A percentile compares a stretch with the other conserved stretches of the same genome.
phyloP scores from a whole-genome alignment of 2,888 invertebrate species.

The Epinotia ramella region DNA sequence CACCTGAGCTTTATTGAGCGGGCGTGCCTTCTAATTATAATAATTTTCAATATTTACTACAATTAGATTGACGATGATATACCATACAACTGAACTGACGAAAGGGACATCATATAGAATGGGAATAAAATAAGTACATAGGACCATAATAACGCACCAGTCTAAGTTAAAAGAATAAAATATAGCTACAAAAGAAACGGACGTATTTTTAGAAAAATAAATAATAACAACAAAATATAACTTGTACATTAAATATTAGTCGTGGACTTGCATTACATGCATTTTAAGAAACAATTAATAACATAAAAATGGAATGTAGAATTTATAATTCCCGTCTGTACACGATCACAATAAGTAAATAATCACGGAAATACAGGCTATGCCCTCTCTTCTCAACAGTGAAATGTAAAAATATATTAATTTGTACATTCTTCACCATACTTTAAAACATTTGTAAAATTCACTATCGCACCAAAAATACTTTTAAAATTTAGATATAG shows the following conservation, averaged over 20 bases:
- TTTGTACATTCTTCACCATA: conserved; percentile 82
- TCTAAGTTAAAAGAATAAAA: conserved; percentile 57
- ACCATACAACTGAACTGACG: conserved; percentile 23
- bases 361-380: conserved; percentile 81
- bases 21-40: conserved; percentile 51
- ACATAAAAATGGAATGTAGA: conserved; percentile 82
- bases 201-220: conserved; percentile 71
- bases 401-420: conserved; percentile 85
- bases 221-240: conserved; percentile 59
- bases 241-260: conserved; percentile 74
- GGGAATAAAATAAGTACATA: conserved; percentile 38
- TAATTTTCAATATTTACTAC: conserved; percentile 2
- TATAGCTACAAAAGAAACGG: conserved; percentile 61
- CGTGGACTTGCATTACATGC: conserved; percentile 84
- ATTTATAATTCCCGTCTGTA: conserved; percentile 82
- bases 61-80: conserved; percentile 17
- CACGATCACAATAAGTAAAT: conserved; percentile 80
- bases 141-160: conserved; percentile 34
- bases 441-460: conserved; percentile 82
- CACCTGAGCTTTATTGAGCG: conserved; percentile 80
- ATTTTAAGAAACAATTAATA: conserved; percentile 63
- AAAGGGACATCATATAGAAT: conserved; percentile 26
- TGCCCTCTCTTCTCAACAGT: conserved; percentile 80
- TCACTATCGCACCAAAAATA: conserved; percentile 84
- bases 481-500: conserved; percentile 74